A percentile compares a stretch with the other conserved stretches of the same genome.
phyloP scores from a whole-genome alignment of 2,888 invertebrate genomes.

The Drosophila dives region DNA sequence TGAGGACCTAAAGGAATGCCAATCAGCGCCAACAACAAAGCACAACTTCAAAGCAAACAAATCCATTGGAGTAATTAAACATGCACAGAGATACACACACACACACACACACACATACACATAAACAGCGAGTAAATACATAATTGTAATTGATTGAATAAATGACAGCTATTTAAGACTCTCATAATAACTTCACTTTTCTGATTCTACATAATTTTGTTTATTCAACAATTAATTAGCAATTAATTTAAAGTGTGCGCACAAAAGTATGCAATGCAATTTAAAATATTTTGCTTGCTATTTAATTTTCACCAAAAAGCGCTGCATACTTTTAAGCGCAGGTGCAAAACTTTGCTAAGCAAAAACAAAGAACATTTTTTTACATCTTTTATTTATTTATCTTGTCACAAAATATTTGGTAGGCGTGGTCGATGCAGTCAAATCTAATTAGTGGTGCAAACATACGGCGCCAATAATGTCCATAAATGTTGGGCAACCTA shows the following conservation, averaged over 20 bases:
- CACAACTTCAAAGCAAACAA: neutral
- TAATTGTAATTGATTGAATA: neutral
- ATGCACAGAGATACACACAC: neutral
- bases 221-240: neutral
- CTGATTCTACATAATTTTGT: neutral
- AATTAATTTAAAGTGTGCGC: neutral
- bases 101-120: neutral
- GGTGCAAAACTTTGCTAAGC: conserved; percentile 4
- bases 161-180: neutral
- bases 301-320: neutral
- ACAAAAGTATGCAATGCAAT: conserved; percentile 42
- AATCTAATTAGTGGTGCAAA: conserved; percentile 56
- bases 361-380: no score
- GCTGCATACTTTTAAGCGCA: conserved; percentile 48
- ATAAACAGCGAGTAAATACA: neutral
- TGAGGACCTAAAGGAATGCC: neutral
- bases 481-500: conserved; percentile 73
- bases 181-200: neutral
- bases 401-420: conserved; percentile 20
- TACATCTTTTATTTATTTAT: no score
- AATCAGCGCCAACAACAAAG: neutral
- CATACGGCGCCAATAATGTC: conserved; percentile 73
- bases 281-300: neutral
- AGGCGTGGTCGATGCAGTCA: conserved; percentile 26
- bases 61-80: neutral